Conservation (phyloP, 1,140 invertebrate genomes). For the Metopolophium dirhodum region DNA sequence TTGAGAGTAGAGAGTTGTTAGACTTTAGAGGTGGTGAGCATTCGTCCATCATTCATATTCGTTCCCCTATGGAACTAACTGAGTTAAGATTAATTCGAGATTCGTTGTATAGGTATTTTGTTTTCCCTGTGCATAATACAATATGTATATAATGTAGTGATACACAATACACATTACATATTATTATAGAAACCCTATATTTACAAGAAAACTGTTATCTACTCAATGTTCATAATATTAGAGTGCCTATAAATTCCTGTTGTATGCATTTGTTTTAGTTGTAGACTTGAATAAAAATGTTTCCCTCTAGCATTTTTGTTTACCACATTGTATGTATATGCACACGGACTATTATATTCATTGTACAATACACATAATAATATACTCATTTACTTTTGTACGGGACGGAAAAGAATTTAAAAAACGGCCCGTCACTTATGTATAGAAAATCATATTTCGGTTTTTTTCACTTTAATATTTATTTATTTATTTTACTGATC, state of each 20-base stretch:
- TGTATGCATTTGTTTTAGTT: neutral
- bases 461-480: neutral
- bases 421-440: slow-evolving; percentile 15
- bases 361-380: neutral
- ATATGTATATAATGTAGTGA: neutral
- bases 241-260: neutral
- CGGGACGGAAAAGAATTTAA: slow-evolving; percentile 19
- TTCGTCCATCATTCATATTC: slow-evolving; percentile 30
- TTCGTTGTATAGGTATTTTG: slow-evolving; percentile 4
- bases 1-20: slow-evolving; percentile 40
- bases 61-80: neutral
- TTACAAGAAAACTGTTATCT: neutral
- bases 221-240: too few species aligned
- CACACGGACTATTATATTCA: neutral
- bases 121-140: neutral
- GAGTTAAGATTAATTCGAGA: slow-evolving; percentile 35
- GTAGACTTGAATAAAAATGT: neutral
- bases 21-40: neutral
- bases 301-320: neutral
- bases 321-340: neutral
- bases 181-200: neutral
- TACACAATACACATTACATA: neutral
- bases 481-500: too few species aligned
- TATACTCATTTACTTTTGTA: neutral
- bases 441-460: neutral